Percentiles rank a stretch among this genome's conserved stretches.
Evolutionary conservation across 2,888 invertebrate species (phyloP).

Genomic region (Brachypterus glaber): DNA sequence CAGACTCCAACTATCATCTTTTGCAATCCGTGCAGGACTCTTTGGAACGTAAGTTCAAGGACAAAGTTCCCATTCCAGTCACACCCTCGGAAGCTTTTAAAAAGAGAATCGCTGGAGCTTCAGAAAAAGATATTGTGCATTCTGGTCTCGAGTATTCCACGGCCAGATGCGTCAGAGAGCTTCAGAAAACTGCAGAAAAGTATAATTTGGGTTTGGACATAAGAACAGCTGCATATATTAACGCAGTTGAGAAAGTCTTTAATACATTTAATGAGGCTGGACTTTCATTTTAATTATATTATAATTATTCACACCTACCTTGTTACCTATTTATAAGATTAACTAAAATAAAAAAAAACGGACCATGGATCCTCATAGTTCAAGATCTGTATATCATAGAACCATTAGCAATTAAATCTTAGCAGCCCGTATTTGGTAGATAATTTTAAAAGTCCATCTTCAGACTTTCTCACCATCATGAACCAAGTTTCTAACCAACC

Average conservation of each 20-base stretch:
- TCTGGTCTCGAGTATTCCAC: slow-evolving; percentile 95
- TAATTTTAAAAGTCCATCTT: too few species aligned
- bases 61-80: slow-evolving; percentile 85
- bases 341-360: too few species aligned
- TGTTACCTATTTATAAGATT: too few species aligned
- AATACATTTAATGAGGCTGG: slow-evolving; percentile 89
- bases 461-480: too few species aligned
- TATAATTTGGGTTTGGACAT: slow-evolving; percentile 85
- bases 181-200: slow-evolving; percentile 84
- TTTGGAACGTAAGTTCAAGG: slow-evolving; percentile 78
- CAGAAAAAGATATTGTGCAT: slow-evolving; percentile 96
- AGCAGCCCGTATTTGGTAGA: too few species aligned
- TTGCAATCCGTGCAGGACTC: slow-evolving; percentile 93
- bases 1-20: slow-evolving; percentile 76
- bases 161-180: slow-evolving; percentile 87
- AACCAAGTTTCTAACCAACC: too few species aligned
- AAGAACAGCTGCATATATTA: slow-evolving; percentile 92
- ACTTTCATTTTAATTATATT: slow-evolving; percentile 20
- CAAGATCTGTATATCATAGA: too few species aligned
- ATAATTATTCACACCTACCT: too few species aligned
- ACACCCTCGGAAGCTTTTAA: slow-evolving; percentile 79
- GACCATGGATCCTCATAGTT: too few species aligned
- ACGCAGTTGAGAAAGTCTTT: slow-evolving; percentile 94
- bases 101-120: slow-evolving; percentile 80
- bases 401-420: too few species aligned